Evolutionary conservation across 2,113 vertebrate genomes (phyloP), one percentile per base, ranked within the genome.

Genomic region (Sardina pilchardus): DNA sequence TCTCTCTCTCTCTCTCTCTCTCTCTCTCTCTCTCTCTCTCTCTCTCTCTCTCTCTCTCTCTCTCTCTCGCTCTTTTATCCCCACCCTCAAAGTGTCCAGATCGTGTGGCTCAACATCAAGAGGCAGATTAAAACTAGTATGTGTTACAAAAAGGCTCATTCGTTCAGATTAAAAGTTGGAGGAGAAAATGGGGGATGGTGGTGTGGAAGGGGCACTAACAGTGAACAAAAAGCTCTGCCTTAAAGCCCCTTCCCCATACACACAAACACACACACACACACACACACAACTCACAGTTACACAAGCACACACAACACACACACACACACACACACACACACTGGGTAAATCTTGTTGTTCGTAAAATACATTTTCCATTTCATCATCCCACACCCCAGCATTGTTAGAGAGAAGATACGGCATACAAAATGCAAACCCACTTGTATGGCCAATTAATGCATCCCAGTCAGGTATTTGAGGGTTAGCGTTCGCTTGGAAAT

Each of bases 401-500:
- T 78, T 78, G 71, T 78, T 30, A 78, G 71, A 78, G 71, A 78
- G 71, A 78, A 78, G 16, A 78, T 16, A 84, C 30, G 24, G 53
- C 87, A 82, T 82, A 71, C 12, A 80, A 44, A 10, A 44, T 44
- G 71, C 39, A 82, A 45, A 44, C 30, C 50, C 34, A 87, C 84
- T 78, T 75, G 78, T 87, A 91, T 43, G 89, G 85, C 83, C 89
- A 93, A 92, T 90, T 90, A 92, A 88, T 86, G 84, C n/a, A 19
- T 86, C 87, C 88, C 84, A 88, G 91, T 90, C 53, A 88, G 81
- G 82, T 83, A 84, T 88, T 89, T 67, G 85, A 83, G 86, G 85
- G 26, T 44, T 24, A 34, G 26, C 84, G 53, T 88, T 91, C 82
- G 86, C 84, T 85, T 75, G 59, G 86, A 92, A 94, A 92, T 93